phyloP scores from a whole-genome alignment of 2,888 invertebrate genomes.

The Napeogenes sylphis region DNA sequence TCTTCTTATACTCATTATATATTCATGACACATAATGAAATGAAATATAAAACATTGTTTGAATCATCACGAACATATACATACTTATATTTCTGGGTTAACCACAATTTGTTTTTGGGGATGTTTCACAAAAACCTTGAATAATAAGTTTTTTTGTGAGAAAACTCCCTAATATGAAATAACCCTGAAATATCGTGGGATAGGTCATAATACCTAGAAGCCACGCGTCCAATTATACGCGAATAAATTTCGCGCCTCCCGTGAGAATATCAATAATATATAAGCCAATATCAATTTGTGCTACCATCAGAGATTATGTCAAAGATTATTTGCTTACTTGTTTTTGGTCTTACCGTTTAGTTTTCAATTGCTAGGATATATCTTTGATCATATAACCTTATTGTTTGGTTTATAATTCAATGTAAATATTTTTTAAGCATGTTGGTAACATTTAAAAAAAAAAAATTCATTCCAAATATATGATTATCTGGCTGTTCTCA shows the following conservation, averaged over 20 bases:
- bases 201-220: conserved; percentile 28
- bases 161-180: neutral
- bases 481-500: no score
- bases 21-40: neutral
- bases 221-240: conserved; percentile 54
- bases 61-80: neutral
- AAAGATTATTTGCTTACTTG: conserved; percentile 36
- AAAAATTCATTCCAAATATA: no score
- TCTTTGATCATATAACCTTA: no score
- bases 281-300: conserved; percentile 55
- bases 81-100: neutral
- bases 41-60: conserved; percentile 5
- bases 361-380: no score
- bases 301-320: conserved; percentile 41
- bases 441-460: no score
- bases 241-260: conserved; percentile 59
- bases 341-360: no score
- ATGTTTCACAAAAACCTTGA: no score
- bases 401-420: no score
- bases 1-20: neutral
- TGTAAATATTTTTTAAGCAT: no score
- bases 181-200: conserved; percentile 14
- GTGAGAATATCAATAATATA: conserved; percentile 60
- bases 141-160: no score
- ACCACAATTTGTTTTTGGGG: neutral